Evolutionary conservation across 2,888 invertebrate species (phyloP), one percentile per base, ranked within the genome.

Genomic region (Byasa hedistus): DNA sequence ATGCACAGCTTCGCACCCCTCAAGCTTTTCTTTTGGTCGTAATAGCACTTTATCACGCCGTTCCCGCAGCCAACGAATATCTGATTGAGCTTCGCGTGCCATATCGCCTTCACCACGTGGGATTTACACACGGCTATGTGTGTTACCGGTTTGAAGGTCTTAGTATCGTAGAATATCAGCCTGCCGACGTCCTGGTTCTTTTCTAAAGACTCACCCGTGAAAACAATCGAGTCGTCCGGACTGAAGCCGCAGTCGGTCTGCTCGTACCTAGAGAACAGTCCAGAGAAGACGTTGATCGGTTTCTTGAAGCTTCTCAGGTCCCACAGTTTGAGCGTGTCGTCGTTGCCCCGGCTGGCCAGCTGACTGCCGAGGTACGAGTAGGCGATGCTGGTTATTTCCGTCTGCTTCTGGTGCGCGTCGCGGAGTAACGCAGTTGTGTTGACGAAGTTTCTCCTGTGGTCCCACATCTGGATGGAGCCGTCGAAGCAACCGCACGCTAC

Each of bases 11-110:
- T 96, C 0, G 98, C 98, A 0, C 99, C 99, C 5, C 98, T 93
- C 66, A 97, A 92, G 79, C 98, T 98, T 56, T 94, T 93, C 66
- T 95, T 94, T 1, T 96, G 95, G 79, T 99, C 98, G 76, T 98
- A 99, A 80, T 96, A 98, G 64, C 98, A 95, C 76, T 97, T 97
- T 0, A 98, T 95, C 0, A 94, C 92, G 0, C 99, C 99, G 81
- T 98, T 97, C 0, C 98, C 98, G 73, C 97, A 96, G 0, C 98
- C 97, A 0, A 97, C 95, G 70, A 99, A 96, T 55, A 99, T 95
- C 83, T 99, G 99, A 81, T 99, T 99, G n/a, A 99, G 87, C 82
- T 98, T 97, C 0, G 99, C 97, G 87, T 99, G 99, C 99, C 99
- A 99, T 0, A 96, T 84, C 0, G 96, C 94, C 80, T 98, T 96